Evolutionary conservation across 2,113 vertebrate species (phyloP).

Genomic region (Myanophis thanlyinensis): DNA sequence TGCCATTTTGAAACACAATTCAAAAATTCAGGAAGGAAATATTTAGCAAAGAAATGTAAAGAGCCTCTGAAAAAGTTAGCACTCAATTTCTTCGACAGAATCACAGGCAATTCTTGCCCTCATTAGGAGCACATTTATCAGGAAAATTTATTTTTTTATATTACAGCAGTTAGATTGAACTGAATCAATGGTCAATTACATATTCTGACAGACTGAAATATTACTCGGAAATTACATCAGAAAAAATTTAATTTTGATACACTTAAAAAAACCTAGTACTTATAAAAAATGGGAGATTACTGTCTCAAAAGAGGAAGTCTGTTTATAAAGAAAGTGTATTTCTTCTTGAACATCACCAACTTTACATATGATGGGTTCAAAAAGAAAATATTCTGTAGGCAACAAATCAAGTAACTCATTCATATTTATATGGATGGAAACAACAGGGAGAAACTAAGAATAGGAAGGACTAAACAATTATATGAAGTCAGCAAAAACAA

Average conservation of each 20-base stretch:
- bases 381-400: neutral
- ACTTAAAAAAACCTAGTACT: neutral
- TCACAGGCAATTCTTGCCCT: neutral
- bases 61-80: neutral
- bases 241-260: neutral
- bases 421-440: neutral
- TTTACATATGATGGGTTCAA: neutral
- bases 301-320: neutral
- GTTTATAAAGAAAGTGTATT: neutral
- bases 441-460: neutral
- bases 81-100: neutral
- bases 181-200: neutral
- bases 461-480: neutral
- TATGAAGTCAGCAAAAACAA: neutral
- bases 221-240: neutral
- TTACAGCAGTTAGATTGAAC: neutral
- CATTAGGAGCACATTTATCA: neutral
- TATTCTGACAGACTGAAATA: neutral
- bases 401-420: neutral
- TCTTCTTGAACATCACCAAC: neutral
- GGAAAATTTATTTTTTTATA: neutral
- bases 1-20: neutral
- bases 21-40: neutral
- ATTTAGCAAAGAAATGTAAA: neutral
- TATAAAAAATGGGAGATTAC: neutral